These are phyloP conservation scores for Xylota segnis DNA, from an alignment of 2,888 invertebrate genomes.

Conservation along the genomic window DNA sequence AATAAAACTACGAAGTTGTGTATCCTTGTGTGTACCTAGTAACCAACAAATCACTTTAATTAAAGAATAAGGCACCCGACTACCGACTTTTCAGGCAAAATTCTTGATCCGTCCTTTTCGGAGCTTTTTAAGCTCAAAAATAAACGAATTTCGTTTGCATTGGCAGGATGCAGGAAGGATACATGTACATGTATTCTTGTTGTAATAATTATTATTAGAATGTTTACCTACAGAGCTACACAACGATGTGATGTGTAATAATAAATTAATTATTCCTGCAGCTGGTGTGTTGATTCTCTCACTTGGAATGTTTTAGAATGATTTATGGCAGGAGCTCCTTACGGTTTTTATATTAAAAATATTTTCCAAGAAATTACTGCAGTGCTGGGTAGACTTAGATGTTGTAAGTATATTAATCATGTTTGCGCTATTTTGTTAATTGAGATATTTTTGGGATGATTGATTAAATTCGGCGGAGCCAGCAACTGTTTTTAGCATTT, in stretches of 20 bases:
- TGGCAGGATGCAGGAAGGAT: neutral
- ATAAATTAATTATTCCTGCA: conserved; percentile 37
- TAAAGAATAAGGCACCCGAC: conserved; percentile 43
- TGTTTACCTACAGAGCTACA: neutral
- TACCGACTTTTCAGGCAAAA: conserved; percentile 15
- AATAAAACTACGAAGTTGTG: neutral
- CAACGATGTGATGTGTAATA: conserved; percentile 10
- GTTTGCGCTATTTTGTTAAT: conserved; percentile 35
- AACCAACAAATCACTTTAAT: conserved; percentile 56
- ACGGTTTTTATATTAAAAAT: conserved; percentile 16
- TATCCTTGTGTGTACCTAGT: conserved; percentile 10
- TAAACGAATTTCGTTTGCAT: neutral
- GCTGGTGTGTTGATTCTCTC: conserved; percentile 5
- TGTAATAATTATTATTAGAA: conserved; percentile 26
- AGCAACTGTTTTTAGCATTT: neutral
- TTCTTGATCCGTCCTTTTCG: neutral
- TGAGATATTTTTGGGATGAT: conserved; percentile 44
- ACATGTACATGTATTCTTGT: neutral
- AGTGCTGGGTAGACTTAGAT: neutral
- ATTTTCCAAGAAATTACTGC: conserved; percentile 22
- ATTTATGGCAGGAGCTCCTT: conserved; percentile 44
- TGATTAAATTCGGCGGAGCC: conserved; percentile 14
- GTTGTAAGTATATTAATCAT: conserved; percentile 40
- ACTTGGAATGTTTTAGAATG: conserved; percentile 21
- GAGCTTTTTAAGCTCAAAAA: neutral